Evolutionary conservation across 1,140 invertebrate genomes (phyloP).

Genomic region (Pantala flavescens): DNA sequence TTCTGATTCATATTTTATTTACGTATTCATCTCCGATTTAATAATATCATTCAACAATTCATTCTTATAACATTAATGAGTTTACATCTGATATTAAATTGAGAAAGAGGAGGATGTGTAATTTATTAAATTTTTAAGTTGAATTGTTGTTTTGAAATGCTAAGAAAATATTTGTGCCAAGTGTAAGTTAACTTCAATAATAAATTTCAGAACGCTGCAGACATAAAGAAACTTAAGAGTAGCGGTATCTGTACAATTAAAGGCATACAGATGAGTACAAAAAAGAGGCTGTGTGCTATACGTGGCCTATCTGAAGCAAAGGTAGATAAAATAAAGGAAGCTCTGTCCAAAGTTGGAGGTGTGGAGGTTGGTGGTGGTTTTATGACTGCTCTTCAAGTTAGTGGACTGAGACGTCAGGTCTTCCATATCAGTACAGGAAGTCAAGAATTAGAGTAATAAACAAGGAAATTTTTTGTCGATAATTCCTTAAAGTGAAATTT

Average conservation of each 20-base stretch:
- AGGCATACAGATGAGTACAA: slow-evolving; percentile 70
- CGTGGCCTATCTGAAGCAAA: slow-evolving; percentile 72
- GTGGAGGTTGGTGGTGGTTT: slow-evolving; percentile 43
- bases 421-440: slow-evolving; percentile 67
- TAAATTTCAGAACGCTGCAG: slow-evolving; percentile 39
- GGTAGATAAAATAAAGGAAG: slow-evolving; percentile 77
- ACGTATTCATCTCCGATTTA: too few species aligned
- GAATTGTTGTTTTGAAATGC: too few species aligned
- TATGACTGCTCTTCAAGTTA: slow-evolving; percentile 62
- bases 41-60: too few species aligned
- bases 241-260: slow-evolving; percentile 70
- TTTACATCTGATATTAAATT: too few species aligned
- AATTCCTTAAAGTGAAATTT: too few species aligned
- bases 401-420: slow-evolving; percentile 55
- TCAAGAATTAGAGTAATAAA: slow-evolving; percentile 55
- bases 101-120: too few species aligned
- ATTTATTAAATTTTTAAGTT: too few species aligned
- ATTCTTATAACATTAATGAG: too few species aligned
- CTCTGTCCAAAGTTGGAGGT: slow-evolving; percentile 45
- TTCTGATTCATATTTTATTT: too few species aligned
- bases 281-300: slow-evolving; percentile 58
- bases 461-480: neutral
- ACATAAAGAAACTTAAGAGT: slow-evolving; percentile 68
- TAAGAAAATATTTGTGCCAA: too few species aligned
- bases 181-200: too few species aligned